phyloP scores from a whole-genome alignment of 2,888 invertebrate genomes.

The Drosophila affinis region DNA sequence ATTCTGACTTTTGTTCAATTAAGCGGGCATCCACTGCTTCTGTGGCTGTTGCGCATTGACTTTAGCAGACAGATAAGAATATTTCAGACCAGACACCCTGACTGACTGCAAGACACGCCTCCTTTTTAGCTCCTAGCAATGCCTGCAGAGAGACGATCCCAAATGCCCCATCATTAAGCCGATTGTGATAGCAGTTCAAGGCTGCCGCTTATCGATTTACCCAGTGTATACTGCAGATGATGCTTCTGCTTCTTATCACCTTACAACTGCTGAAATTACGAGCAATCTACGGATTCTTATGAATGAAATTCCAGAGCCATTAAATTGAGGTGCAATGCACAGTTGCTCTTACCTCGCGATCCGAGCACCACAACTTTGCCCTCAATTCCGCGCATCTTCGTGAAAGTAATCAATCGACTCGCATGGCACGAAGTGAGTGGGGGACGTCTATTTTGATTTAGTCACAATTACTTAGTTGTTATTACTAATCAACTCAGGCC shows the following conservation, averaged over 20 bases:
- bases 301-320: slow-evolving; percentile 47
- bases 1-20: background rate
- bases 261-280: slow-evolving; percentile 22
- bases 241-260: slow-evolving; percentile 26
- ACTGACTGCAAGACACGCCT: slow-evolving; percentile 2
- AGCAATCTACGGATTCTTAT: slow-evolving; percentile 28
- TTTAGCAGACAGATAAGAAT: slow-evolving; percentile 15
- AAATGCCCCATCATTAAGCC: background rate
- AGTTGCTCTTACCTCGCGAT: slow-evolving; percentile 87
- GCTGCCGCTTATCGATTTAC: slow-evolving; percentile 59
- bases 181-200: slow-evolving; percentile 38
- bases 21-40: background rate
- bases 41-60: background rate
- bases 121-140: background rate
- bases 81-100: slow-evolving; percentile 4
- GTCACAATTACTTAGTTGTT: slow-evolving; percentile 25
- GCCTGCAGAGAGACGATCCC: background rate
- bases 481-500: slow-evolving; percentile 16
- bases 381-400: slow-evolving; percentile 89
- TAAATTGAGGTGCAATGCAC: slow-evolving; percentile 29
- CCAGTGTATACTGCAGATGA: background rate
- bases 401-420: slow-evolving; percentile 43
- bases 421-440: slow-evolving; percentile 36
- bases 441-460: slow-evolving; percentile 12
- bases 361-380: slow-evolving; percentile 95